A percentile compares a stretch with the other conserved stretches of the same genome.
Evolutionary conservation across 2,797 vertebrate genomes (phyloP).

Genomic region (Arctocebus calabarensis): DNA sequence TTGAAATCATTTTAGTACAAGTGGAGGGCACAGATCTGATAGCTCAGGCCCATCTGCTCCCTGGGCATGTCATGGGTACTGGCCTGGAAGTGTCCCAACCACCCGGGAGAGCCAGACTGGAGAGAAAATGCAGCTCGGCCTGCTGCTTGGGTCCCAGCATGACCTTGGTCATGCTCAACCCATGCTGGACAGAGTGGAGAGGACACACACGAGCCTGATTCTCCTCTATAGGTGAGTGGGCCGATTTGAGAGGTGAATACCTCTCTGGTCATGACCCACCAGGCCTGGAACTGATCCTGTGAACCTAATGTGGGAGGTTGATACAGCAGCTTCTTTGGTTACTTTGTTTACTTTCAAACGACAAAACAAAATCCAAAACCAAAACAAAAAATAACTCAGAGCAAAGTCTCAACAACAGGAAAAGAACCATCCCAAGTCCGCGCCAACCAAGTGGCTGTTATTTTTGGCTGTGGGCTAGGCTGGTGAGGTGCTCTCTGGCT

Average conservation of each 20-base stretch:
- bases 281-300: not conserved
- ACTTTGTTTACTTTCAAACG: slow-evolving; percentile 47
- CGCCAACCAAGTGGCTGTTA: slow-evolving; percentile 53
- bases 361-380: slow-evolving; percentile 42
- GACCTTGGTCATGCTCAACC: not conserved
- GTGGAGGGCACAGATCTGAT: not conserved
- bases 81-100: not conserved
- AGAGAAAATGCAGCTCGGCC: not conserved
- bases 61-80: not conserved
- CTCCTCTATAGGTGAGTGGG: not conserved
- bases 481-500: slow-evolving; percentile 32
- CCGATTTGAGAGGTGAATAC: not conserved
- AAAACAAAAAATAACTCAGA: slow-evolving; percentile 59
- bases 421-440: not conserved
- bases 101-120: not conserved
- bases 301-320: not conserved
- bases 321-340: slow-evolving; percentile 37
- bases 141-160: not conserved
- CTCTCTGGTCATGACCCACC: not conserved
- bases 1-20: slow-evolving; percentile 52
- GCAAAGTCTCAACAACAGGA: slow-evolving; percentile 49
- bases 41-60: not conserved
- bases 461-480: slow-evolving; percentile 71
- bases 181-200: not conserved
- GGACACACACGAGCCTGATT: not conserved